A percentile compares a stretch with the other conserved stretches of the same genome.
Conservation (phyloP, 1,140 invertebrate genomes). For the Adelges cooleyi region DNA sequence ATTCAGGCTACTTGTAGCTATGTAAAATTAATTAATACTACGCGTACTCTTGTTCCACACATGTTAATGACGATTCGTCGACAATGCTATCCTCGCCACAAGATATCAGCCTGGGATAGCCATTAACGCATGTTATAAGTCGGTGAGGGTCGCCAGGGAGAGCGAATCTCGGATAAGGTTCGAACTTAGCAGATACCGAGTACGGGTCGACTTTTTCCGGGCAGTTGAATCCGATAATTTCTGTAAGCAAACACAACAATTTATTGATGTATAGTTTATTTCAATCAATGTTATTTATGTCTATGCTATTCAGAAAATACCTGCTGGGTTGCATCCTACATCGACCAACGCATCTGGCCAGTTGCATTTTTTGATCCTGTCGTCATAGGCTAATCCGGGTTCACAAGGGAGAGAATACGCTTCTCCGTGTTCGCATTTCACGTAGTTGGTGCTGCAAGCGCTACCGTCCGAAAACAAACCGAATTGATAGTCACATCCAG, state of each 20-base stretch:
- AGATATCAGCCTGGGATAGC: constrained; percentile 67
- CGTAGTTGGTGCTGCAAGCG: constrained; percentile 70
- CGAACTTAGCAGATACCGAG: constrained; percentile 68
- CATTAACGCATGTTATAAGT: constrained; percentile 78
- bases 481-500: constrained; percentile 78
- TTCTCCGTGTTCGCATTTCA: constrained; percentile 72
- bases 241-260: constrained; percentile 38
- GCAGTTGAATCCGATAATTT: constrained; percentile 70
- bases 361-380: constrained; percentile 76
- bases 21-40: no score
- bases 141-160: constrained; percentile 70
- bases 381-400: constrained; percentile 75
- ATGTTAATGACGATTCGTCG: constrained; percentile 67
- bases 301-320: constrained; percentile 41
- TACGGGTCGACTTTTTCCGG: constrained; percentile 42
- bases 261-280: not conserved
- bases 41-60: constrained; percentile 60
- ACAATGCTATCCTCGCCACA: constrained; percentile 79
- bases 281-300: no score
- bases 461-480: constrained; percentile 69
- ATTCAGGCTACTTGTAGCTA: no score
- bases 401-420: constrained; percentile 68
- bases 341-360: constrained; percentile 83
- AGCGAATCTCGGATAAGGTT: constrained; percentile 77
- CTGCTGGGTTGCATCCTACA: constrained; percentile 65